phyloP scores from a whole-genome alignment of 1,140 invertebrate genomes.

The Caenorhabditis inopinata region DNA sequence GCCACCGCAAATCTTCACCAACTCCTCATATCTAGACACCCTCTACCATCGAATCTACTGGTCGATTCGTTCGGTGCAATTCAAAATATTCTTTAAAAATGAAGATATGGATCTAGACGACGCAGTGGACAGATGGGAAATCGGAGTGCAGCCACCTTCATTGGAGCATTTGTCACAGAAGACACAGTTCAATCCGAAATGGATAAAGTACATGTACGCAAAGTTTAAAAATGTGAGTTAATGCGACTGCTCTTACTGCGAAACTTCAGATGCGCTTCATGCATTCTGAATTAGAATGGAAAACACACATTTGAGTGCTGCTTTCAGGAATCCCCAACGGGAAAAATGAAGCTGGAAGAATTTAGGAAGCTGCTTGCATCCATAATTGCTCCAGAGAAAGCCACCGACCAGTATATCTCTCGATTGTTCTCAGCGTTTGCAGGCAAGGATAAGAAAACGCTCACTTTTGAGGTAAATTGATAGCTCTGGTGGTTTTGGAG shows the following conservation, averaged over 20 bases:
- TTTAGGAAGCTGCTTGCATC: slow-evolving; percentile 42
- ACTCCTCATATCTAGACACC: slow-evolving; percentile 33
- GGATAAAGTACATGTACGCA: slow-evolving; percentile 63
- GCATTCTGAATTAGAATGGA: no score
- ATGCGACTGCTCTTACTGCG: no score
- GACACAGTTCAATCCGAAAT: slow-evolving; percentile 52
- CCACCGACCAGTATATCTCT: slow-evolving; percentile 57
- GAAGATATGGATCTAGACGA: slow-evolving; percentile 49
- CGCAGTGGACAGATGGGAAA: slow-evolving; percentile 57
- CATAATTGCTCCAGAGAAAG: slow-evolving; percentile 34
- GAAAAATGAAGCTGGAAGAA: slow-evolving; percentile 59
- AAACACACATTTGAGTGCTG: no score
- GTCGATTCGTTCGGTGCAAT: slow-evolving; percentile 43
- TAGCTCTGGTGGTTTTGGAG: no score
- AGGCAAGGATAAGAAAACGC: slow-evolving; percentile 45
- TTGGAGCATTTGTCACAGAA: slow-evolving; percentile 43
- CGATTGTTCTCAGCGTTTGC: slow-evolving; percentile 59
- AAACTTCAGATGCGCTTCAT: no score
- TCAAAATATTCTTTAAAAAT: slow-evolving; percentile 50
- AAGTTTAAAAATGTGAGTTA: slow-evolving; percentile 61
- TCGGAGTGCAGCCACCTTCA: slow-evolving; percentile 56
- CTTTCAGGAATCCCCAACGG: slow-evolving; percentile 61
- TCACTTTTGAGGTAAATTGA: slow-evolving; percentile 61
- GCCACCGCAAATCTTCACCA: slow-evolving; percentile 32
- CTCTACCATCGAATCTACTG: slow-evolving; percentile 43